Conservation (phyloP, 2,888 invertebrate species). For the Caprella mutica region DNA sequence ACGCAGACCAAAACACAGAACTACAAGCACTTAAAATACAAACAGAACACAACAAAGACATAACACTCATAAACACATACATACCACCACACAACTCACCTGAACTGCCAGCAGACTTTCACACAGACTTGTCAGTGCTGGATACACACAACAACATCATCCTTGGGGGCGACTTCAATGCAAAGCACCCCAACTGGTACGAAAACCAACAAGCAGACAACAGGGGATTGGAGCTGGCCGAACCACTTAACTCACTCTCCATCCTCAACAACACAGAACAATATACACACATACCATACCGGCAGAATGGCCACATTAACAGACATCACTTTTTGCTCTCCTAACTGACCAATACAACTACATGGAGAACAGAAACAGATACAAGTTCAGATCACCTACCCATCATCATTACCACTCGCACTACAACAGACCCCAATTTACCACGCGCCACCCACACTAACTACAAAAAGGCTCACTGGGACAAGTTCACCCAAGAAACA, state of each 20-base stretch:
- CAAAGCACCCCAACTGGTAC: neutral
- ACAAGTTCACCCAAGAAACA: slow-evolving; percentile 4
- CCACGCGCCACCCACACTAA: slow-evolving; percentile 3
- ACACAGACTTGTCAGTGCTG: neutral
- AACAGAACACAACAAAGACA: neutral
- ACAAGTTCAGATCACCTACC: neutral
- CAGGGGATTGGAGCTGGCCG: neutral
- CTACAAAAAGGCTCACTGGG: slow-evolving; percentile 11
- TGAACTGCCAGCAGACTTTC: neutral
- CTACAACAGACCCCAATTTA: neutral
- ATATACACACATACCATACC: neutral
- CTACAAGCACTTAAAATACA: neutral
- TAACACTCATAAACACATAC: neutral
- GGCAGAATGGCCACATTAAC: neutral
- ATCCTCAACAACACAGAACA: neutral
- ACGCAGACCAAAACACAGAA: neutral
- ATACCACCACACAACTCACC: neutral
- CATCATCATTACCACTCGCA: slow-evolving; percentile 9
- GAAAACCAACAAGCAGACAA: neutral
- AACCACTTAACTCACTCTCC: neutral
- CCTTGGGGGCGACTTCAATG: neutral
- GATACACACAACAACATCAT: neutral
- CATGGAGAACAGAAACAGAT: neutral
- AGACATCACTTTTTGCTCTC: neutral
- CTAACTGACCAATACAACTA: neutral